Conservation (phyloP, 2,888 invertebrate species). For the Pollenia angustigena region DNA sequence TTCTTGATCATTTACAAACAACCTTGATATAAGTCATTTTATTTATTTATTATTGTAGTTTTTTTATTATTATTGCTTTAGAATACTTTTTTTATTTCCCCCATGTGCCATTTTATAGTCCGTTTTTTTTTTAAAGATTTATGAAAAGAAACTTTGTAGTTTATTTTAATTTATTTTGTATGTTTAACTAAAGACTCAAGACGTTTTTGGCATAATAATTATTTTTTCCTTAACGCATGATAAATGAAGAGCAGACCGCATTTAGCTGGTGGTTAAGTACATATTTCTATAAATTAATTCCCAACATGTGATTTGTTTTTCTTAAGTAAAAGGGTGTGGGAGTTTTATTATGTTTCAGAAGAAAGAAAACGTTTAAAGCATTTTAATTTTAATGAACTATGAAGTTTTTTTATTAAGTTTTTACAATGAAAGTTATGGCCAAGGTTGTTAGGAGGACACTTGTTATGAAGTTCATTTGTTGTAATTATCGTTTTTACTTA, state of each 20-base stretch:
- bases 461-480: slow-evolving; percentile 32
- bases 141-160: slow-evolving; percentile 10
- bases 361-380: slow-evolving; percentile 26
- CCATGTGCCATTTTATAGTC: too few relatives aligned
- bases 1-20: neutral
- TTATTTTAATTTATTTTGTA: neutral
- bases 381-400: slow-evolving; percentile 34
- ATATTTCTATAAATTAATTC: neutral
- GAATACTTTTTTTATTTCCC: too few relatives aligned
- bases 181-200: slow-evolving; percentile 12
- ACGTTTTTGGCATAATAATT: slow-evolving; percentile 64
- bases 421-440: slow-evolving; percentile 69
- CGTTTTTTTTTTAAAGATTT: neutral
- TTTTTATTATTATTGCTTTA: too few relatives aligned
- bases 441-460: slow-evolving; percentile 56
- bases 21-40: neutral
- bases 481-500: neutral
- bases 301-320: neutral
- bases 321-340: slow-evolving; percentile 50
- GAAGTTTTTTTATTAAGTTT: neutral
- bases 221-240: slow-evolving; percentile 2
- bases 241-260: neutral
- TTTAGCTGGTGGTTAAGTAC: neutral
- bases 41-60: neutral
- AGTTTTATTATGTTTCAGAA: slow-evolving; percentile 14